Evolutionary conservation across 2,888 invertebrate genomes (phyloP), one percentile per base, ranked within the genome.

Genomic region (Labia minor): DNA sequence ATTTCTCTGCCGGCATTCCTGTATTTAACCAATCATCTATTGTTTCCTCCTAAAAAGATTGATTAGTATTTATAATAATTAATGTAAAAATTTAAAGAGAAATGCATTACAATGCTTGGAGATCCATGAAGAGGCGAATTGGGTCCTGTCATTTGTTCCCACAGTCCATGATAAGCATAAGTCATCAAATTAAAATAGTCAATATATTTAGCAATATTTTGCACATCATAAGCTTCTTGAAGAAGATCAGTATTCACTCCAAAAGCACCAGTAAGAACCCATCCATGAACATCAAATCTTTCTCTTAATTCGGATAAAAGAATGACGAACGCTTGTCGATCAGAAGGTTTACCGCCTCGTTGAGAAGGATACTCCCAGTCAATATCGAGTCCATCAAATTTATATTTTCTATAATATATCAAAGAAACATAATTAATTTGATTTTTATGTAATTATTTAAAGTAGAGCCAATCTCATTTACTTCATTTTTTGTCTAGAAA

Each of bases 161-260:
- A 92, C 4, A 87, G 83, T 0, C 92, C 92, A 71, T 92, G 91
- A 76, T 92, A 93, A 76, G 94, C 93, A 76, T 94, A 94, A 69
- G 89, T 88, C 92, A 92, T 93, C 75, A 92, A 83, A 72, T 92
- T 90, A 37, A 92, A 82, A 67, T 83, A 85, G 69, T 78, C 76
- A 19, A 78, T 72, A 63, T 76, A 71, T 69, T 73, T 69, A 21
- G 75, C 73, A n/a, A 94, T 79, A 70, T 85, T 83, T 4, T 83
- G 80, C 11, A 94, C 81, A 75, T 92, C 87, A 73, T 94, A 94
- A 0, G 88, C 89, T 0, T 81, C 77, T 69, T 90, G 87, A 73
- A 92, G 89, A 0, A 87, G 89, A 21, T 82, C 81, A 73, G 86
- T 86, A 0, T 88, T 86, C 0, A 91, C 90, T 1, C 91, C 90